Percentiles rank a stretch among this genome's conserved stretches.
Evolutionary conservation across 2,888 invertebrate genomes (phyloP).

Genomic region (Spicauda simplicius): DNA sequence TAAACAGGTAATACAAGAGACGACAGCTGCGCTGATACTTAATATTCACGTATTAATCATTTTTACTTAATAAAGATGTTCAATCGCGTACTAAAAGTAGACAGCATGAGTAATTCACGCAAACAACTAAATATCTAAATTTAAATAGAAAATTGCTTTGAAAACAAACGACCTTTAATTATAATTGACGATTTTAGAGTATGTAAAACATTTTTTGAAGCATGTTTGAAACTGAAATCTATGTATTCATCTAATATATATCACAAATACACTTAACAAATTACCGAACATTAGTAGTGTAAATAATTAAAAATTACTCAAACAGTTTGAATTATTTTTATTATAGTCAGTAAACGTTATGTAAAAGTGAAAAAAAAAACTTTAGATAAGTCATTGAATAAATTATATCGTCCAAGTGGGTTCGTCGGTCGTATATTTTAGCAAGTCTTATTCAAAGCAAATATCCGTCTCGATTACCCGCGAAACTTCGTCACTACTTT

Average conservation of each 20-base stretch:
- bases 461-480: constrained; percentile 37
- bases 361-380: not conserved
- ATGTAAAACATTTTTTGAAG: too few species aligned
- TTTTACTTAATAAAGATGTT: constrained; percentile 5
- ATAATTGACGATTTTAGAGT: too few species aligned
- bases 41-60: constrained; percentile 8
- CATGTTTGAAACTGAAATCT: too few species aligned
- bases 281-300: too few species aligned
- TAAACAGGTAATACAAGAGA: not conserved
- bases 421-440: constrained; percentile 19
- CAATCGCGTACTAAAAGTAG: not conserved
- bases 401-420: not conserved
- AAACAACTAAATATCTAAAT: not conserved
- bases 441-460: constrained; percentile 33
- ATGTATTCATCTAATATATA: too few species aligned
- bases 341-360: too few species aligned
- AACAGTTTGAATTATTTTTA: too few species aligned
- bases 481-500: constrained; percentile 22
- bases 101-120: not conserved
- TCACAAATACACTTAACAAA: too few species aligned
- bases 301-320: too few species aligned
- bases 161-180: not conserved
- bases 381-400: not conserved
- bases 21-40: constrained; percentile 8
- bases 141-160: not conserved